phyloP scores from a whole-genome alignment of 2,888 invertebrate genomes.

The Eupithecia abbreviata region DNA sequence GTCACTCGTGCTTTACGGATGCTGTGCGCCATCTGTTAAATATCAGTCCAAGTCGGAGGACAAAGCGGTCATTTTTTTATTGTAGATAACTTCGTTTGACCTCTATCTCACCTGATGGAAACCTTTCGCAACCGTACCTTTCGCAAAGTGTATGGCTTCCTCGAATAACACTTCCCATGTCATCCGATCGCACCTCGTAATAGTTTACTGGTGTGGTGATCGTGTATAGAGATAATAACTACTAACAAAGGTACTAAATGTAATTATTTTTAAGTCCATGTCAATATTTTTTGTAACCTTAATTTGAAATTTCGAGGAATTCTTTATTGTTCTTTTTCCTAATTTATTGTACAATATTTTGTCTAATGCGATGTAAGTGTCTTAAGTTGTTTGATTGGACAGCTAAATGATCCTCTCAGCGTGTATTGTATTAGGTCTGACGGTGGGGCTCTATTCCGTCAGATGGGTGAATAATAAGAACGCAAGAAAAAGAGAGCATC shows the following conservation, averaged over 20 bases:
- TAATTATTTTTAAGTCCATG: neutral
- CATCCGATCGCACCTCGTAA: neutral
- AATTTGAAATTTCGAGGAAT: neutral
- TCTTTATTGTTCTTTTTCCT: neutral
- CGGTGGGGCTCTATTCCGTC: neutral
- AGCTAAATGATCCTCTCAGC: neutral
- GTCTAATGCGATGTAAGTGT: too few species aligned
- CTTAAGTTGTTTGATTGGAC: neutral
- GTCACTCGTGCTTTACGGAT: slow-evolving; percentile 63
- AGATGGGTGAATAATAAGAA: neutral
- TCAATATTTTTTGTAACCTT: neutral
- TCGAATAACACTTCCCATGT: too few species aligned
- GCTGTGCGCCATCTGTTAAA: slow-evolving; percentile 49
- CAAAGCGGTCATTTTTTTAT: slow-evolving; percentile 20
- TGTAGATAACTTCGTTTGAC: too few species aligned
- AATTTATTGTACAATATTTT: too few species aligned
- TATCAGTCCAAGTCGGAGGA: slow-evolving; percentile 38
- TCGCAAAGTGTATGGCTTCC: too few species aligned
- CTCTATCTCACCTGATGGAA: too few species aligned
- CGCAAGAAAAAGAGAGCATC: neutral
- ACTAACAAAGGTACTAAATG: too few species aligned
- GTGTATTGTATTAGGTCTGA: neutral
- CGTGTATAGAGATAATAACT: too few species aligned
- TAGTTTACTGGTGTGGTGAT: too few species aligned
- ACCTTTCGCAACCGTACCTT: neutral